phyloP scores from a whole-genome alignment of 2,888 invertebrate species.

The Drosophila atripex region DNA sequence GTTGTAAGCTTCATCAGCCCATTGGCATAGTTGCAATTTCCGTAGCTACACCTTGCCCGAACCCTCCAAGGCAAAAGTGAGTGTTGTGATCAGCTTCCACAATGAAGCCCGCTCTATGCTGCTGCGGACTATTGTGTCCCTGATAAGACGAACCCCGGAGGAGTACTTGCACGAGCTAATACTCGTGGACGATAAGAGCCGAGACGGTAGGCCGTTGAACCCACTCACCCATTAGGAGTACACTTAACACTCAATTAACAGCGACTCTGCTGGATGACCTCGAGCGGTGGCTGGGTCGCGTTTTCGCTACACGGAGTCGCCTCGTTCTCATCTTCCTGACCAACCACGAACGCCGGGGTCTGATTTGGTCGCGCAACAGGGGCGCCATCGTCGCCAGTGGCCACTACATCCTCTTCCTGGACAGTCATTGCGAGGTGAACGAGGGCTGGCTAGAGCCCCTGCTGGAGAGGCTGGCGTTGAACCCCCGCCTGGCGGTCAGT shows the following conservation, averaged over 20 bases:
- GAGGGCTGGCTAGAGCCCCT: slow-evolving; percentile 84
- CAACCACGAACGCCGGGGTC: slow-evolving; percentile 77
- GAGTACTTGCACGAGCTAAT: slow-evolving; percentile 78
- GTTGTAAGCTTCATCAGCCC: not conserved
- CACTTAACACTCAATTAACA: slow-evolving; percentile 28
- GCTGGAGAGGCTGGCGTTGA: slow-evolving; percentile 73
- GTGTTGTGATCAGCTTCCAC: slow-evolving; percentile 78
- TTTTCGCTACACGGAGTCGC: not conserved
- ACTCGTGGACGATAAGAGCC: slow-evolving; percentile 80
- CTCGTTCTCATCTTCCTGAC: slow-evolving; percentile 46
- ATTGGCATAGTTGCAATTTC: slow-evolving; percentile 60
- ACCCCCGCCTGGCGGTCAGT: slow-evolving; percentile 76
- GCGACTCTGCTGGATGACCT: slow-evolving; percentile 51
- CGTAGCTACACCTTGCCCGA: slow-evolving; percentile 52
- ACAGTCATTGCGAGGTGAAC: slow-evolving; percentile 84
- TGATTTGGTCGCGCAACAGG: slow-evolving; percentile 83
- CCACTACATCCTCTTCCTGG: slow-evolving; percentile 82
- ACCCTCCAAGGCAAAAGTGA: slow-evolving; percentile 57
- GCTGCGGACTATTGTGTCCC: slow-evolving; percentile 74
- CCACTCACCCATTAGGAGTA: not conserved
- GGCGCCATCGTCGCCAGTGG: slow-evolving; percentile 81
- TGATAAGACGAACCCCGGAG: slow-evolving; percentile 71
- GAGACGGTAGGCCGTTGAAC: slow-evolving; percentile 68
- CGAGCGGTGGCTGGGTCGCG: slow-evolving; percentile 5
- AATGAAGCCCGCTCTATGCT: slow-evolving; percentile 81